These are phyloP conservation scores for Amblyraja radiata DNA, from an alignment of 2,797 vertebrate genomes.

Conservation along the genomic window DNA sequence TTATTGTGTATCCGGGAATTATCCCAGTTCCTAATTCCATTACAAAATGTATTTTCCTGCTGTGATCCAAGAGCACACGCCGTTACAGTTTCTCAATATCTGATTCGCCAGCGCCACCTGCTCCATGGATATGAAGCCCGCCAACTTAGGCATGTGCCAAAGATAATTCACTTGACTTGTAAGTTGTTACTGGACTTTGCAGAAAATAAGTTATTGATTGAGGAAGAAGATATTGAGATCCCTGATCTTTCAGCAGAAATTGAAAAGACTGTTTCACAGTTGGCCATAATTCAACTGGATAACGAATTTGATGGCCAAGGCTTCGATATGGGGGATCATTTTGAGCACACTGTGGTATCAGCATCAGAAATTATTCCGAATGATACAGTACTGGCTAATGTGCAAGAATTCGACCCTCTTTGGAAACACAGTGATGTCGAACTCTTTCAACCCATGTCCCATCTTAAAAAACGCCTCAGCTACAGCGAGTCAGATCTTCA, in stretches of 20 bases:
- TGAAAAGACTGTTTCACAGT: conserved; percentile 81
- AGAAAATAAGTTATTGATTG: conserved; percentile 69
- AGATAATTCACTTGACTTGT: conserved; percentile 82
- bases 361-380: conserved; percentile 49
- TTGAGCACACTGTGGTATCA: conserved; percentile 45
- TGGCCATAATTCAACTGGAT: conserved; percentile 68
- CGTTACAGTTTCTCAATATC: conserved; percentile 80
- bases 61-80: conserved; percentile 72
- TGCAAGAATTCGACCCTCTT: conserved; percentile 65
- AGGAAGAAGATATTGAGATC: conserved; percentile 64
- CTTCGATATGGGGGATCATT: conserved; percentile 54
- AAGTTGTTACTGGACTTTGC: conserved; percentile 74
- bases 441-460: conserved; percentile 57
- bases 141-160: conserved; percentile 85
- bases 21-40: conserved; percentile 83
- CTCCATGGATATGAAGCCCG: conserved; percentile 92
- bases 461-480: conserved; percentile 65
- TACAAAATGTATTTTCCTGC: conserved; percentile 78
- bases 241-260: conserved; percentile 81
- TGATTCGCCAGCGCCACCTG: conserved; percentile 87
- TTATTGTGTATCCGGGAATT: conserved; percentile 85
- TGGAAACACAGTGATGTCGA: conserved; percentile 64
- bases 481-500: conserved; percentile 84
- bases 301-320: conserved; percentile 71
- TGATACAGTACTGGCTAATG: conserved; percentile 55